phyloP scores from a whole-genome alignment of 2,797 vertebrate species.

The Coilia nasus region DNA sequence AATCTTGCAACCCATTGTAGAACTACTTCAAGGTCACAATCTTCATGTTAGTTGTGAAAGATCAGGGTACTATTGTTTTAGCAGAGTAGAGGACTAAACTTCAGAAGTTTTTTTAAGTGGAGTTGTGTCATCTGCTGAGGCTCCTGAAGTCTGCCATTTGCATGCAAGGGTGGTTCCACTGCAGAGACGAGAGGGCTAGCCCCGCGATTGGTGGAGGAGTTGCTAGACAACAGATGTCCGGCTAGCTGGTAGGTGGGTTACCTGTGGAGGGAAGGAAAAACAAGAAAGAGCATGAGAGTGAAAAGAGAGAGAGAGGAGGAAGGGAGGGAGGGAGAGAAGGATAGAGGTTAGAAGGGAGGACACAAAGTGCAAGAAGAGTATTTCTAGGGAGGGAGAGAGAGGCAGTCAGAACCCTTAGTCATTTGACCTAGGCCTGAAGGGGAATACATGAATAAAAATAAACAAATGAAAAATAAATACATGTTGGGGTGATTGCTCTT shows the following conservation, averaged over 20 bases:
- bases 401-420: background rate
- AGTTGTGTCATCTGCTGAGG: constrained; percentile 62
- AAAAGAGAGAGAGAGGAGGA: constrained; percentile 34
- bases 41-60: background rate
- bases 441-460: background rate
- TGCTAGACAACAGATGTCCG: constrained; percentile 84
- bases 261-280: constrained; percentile 68
- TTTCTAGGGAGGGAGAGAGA: constrained; percentile 9
- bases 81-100: background rate
- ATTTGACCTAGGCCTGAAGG: constrained; percentile 10
- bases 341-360: constrained; percentile 10
- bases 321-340: constrained; percentile 27
- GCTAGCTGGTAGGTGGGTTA: constrained; percentile 72
- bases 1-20: background rate
- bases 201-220: constrained; percentile 78
- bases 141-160: constrained; percentile 71
- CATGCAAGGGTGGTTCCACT: constrained; percentile 81
- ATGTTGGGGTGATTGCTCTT: background rate
- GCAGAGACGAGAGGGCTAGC: constrained; percentile 72
- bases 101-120: background rate
- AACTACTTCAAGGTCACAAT: background rate
- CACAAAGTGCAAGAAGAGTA: background rate
- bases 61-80: background rate
- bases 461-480: background rate
- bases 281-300: constrained; percentile 30